These are phyloP conservation scores for Heloderma charlesbogerti DNA, from an alignment of 2,113 vertebrate genomes.

Conservation along the genomic window DNA sequence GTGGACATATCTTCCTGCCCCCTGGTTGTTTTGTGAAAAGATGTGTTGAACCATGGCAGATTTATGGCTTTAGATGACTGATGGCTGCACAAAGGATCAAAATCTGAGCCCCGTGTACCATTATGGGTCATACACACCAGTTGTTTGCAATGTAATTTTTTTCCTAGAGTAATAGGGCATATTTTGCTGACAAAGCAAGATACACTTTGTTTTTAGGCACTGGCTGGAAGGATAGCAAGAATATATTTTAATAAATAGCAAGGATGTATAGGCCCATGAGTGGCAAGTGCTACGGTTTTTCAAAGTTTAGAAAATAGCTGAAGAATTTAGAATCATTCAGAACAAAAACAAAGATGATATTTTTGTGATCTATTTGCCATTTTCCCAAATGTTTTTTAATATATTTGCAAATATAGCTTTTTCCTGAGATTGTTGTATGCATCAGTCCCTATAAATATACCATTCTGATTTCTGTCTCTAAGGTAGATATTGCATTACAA, in stretches of 20 bases:
- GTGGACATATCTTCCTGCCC: not conserved
- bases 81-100: not conserved
- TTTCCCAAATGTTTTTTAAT: not conserved
- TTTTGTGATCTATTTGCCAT: not conserved
- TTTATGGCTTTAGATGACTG: not conserved
- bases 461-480: not conserved
- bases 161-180: not conserved
- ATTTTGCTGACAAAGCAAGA: not conserved
- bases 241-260: accelerated
- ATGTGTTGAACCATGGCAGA: accelerated
- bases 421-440: not conserved
- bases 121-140: accelerated
- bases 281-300: not conserved
- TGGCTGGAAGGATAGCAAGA: not conserved
- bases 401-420: not conserved
- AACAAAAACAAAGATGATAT: conserved; percentile 1
- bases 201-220: accelerated
- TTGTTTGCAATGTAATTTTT: not conserved
- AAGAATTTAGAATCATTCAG: conserved; percentile 10
- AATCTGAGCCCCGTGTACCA: accelerated
- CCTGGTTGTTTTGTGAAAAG: not conserved
- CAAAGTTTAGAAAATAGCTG: conserved; percentile 9
- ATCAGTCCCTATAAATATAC: not conserved
- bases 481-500: not conserved
- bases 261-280: not conserved